A percentile compares a stretch with the other conserved stretches of the same genome.
Evolutionary conservation across 2,113 vertebrate species (phyloP).

Genomic region (Zootoca vivipara): DNA sequence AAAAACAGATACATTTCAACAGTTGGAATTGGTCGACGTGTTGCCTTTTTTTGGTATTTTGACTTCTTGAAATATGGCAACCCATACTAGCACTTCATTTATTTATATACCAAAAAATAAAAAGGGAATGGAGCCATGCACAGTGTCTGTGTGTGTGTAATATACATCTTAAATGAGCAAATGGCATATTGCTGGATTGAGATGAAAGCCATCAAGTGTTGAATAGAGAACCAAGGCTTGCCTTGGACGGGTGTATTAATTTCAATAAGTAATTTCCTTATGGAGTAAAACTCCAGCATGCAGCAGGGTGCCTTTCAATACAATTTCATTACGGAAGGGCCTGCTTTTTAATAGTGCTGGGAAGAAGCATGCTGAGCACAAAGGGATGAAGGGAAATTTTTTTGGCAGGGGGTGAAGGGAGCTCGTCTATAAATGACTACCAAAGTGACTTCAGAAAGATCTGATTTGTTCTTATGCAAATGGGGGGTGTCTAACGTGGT

Average conservation of each 20-base stretch:
- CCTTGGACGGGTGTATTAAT: not conserved
- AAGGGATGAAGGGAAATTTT: not conserved
- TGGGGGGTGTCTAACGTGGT: no score
- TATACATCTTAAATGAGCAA: not conserved
- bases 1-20: no score
- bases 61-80: no score
- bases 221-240: not conserved
- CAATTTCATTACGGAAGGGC: not conserved
- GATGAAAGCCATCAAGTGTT: not conserved
- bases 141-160: no score
- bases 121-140: no score
- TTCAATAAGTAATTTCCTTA: slow-evolving; percentile 2
- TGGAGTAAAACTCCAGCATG: not conserved
- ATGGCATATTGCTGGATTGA: not conserved
- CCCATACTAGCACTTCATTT: no score
- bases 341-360: not conserved
- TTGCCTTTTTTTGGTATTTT: no score
- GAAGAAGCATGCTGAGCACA: not conserved
- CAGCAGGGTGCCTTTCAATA: not conserved
- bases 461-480: not conserved
- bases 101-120: no score
- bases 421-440: not conserved
- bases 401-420: no score
- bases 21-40: no score
- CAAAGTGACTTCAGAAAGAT: not conserved